These are phyloP conservation scores for Zaprionus gabonicus DNA, from an alignment of 1,140 invertebrate species.

Conservation along the genomic window DNA sequence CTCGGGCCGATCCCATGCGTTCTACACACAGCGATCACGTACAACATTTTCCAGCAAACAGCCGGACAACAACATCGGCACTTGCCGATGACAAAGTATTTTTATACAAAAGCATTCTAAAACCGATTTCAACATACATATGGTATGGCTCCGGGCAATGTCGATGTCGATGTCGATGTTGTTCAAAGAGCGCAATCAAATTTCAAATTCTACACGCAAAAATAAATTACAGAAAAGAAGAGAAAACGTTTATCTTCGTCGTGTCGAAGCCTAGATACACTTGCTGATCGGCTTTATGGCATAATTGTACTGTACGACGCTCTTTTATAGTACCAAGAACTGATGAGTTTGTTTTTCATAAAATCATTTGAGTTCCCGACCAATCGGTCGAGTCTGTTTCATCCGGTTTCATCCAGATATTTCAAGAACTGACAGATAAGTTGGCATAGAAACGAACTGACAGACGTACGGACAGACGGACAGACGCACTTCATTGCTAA, in stretches of 20 bases:
- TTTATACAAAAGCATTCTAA: conserved; percentile 7
- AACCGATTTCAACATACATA: background rate
- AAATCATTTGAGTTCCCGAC: background rate
- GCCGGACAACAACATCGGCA: conserved; percentile 2
- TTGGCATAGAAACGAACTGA: conserved; percentile 4
- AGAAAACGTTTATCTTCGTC: background rate
- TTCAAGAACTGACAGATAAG: background rate
- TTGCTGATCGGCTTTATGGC: conserved; percentile 1
- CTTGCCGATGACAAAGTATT: conserved; percentile 10
- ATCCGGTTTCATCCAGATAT: conserved; percentile 7
- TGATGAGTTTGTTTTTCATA: conserved; percentile 4
- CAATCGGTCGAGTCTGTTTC: background rate
- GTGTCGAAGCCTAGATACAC: conserved; percentile 3
- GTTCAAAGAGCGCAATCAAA: conserved; percentile 5
- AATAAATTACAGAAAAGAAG: background rate
- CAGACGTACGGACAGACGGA: background rate
- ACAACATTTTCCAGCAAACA: conserved; percentile 1
- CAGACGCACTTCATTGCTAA: background rate
- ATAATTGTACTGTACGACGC: background rate
- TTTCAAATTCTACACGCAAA: conserved; percentile 8
- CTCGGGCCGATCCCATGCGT: conserved; percentile 5
- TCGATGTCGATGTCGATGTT: background rate
- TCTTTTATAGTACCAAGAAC: background rate
- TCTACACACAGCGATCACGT: conserved; percentile 4
- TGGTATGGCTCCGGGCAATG: background rate